Percentiles rank a stretch among this genome's conserved stretches.
Conservation (phyloP, 2,888 invertebrate species). For the Hanleya hanleyi region DNA sequence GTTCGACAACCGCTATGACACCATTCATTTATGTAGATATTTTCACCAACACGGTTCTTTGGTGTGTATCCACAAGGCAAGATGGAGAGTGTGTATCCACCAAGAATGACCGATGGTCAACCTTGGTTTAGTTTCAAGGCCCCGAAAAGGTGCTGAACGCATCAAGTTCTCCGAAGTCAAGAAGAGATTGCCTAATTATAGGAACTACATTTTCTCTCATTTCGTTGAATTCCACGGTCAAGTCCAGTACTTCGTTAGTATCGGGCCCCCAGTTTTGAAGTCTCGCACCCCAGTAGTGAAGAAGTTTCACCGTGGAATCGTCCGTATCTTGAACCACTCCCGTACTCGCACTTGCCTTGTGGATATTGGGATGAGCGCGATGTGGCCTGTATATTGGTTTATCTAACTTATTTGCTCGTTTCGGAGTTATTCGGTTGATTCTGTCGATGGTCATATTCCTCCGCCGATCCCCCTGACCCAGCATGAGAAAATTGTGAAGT, state of each 20-base stretch:
- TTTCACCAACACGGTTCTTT: too few relatives aligned
- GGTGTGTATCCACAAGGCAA: too few relatives aligned
- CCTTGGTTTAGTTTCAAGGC: too few relatives aligned
- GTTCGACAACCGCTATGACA: too few relatives aligned
- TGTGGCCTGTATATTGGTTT: conserved; percentile 42
- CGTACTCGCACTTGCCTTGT: conserved; percentile 29
- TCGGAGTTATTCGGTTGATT: conserved; percentile 39
- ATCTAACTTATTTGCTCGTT: conserved; percentile 37
- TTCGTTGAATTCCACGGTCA: conserved; percentile 22
- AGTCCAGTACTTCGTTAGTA: conserved; percentile 30
- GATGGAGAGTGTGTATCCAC: too few relatives aligned
- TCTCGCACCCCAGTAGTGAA: conserved; percentile 52
- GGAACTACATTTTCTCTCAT: background rate
- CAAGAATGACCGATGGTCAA: too few relatives aligned
- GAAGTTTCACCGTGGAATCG: conserved; percentile 29
- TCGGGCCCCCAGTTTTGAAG: conserved; percentile 48
- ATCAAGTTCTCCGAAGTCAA: background rate
- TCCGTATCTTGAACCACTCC: conserved; percentile 20
- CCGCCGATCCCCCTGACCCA: conserved; percentile 42
- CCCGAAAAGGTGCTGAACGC: background rate
- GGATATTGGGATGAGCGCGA: conserved; percentile 1
- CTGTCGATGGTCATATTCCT: conserved; percentile 38
- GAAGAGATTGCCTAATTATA: background rate
- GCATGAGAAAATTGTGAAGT: conserved; percentile 44
- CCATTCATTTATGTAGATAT: too few relatives aligned